Evolutionary conservation across 2,113 vertebrate genomes (phyloP), one percentile per base, ranked within the genome.

Genomic region (Hiodon alosoides): DNA sequence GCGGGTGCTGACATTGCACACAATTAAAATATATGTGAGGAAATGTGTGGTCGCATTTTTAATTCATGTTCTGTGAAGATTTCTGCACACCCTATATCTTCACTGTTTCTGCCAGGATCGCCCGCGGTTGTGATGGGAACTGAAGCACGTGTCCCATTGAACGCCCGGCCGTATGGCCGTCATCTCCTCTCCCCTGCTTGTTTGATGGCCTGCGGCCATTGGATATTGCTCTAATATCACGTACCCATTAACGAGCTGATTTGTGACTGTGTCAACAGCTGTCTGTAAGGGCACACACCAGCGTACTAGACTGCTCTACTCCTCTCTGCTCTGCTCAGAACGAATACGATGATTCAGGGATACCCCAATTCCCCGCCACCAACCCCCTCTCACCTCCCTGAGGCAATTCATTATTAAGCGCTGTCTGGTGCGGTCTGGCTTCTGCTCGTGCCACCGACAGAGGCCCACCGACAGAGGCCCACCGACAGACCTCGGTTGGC

Each of bases 401-500:
- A 8, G 4, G 17, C 13, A 5, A 51, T 59, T 60, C 71, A 14
- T 6, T 72, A 46, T 11, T n/a, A 5, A 7, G 7, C 10, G 71
- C 10, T 1, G 13, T 3, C 2, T 9, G 4, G 69, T n/a, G 69
- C 13, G 7, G 7, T 9, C 31, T 67, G 7, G 8, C 4, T 17
- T 11, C 31, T 0, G 62, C 11, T 67, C 47, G 5, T 53, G 31
- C 9, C 4, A 9, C 51, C 50, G 54, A 62, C 9, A 48, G 31
- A 3, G 48, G 64, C 14, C 46, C 6, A 69, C 4, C 14, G 8
- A 14, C 13, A n/a, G 8, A 53, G 68, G 50, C 59, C 75, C 57
- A 6, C 66, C 16, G 60, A 54, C 46, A 6, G 51, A 59, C 72
- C 67, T 67, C 58, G n/a, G 54, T 82, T 76, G 79, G 76, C 80